phyloP scores from a whole-genome alignment of 2,888 invertebrate genomes.

The Temnothorax ravouxi region DNA sequence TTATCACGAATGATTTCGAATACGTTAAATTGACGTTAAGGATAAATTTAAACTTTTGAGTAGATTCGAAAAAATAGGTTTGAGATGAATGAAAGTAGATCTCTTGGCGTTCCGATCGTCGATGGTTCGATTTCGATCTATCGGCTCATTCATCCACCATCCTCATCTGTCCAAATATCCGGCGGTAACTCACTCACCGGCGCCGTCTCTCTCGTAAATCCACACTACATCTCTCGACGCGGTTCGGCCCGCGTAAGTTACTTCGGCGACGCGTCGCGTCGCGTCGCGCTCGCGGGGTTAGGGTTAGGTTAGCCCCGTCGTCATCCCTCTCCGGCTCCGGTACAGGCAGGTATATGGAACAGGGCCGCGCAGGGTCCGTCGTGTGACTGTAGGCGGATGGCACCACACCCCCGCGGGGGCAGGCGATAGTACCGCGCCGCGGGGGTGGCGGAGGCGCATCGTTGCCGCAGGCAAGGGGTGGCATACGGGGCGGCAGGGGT shows the following conservation, averaged over 20 bases:
- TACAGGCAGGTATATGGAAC: conserved; percentile 67
- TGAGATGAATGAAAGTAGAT: not conserved
- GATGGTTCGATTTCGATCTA: too few species aligned
- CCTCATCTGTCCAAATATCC: not conserved
- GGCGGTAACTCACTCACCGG: conserved; percentile 35
- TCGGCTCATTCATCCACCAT: not conserved
- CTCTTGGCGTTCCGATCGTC: not conserved
- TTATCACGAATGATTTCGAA: not conserved
- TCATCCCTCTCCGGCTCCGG: conserved; percentile 58
- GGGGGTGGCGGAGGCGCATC: conserved; percentile 71
- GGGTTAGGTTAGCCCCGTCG: conserved; percentile 54
- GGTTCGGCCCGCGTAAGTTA: conserved; percentile 58
- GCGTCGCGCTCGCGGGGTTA: conserved; percentile 42
- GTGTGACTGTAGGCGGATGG: conserved; percentile 85
- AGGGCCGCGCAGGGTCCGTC: conserved; percentile 77
- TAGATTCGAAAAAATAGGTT: not conserved
- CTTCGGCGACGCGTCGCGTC: conserved; percentile 35
- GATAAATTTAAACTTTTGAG: not conserved
- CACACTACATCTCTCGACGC: conserved; percentile 34
- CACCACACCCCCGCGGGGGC: conserved; percentile 79
- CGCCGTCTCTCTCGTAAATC: conserved; percentile 27
- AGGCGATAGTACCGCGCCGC: conserved; percentile 65
- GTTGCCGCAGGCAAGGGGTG: conserved; percentile 68
- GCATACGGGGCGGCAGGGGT: conserved; percentile 36
- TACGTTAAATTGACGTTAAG: not conserved